Conservation (phyloP, 1,140 invertebrate species). For the Drosophila paulistorum region DNA sequence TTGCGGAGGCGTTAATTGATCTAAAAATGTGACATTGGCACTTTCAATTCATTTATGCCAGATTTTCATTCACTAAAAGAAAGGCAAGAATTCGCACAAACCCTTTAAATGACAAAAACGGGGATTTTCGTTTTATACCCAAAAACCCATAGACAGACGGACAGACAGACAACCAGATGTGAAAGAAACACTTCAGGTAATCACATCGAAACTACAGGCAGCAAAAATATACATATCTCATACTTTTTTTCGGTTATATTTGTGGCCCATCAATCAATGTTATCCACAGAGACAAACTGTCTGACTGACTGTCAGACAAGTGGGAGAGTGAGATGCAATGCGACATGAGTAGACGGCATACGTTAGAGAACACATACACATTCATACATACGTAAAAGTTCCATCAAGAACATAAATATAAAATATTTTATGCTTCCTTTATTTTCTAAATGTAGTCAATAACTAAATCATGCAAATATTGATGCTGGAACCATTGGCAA, state of each 20-base stretch:
- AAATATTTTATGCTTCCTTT: constrained; percentile 2
- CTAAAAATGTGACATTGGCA: constrained; percentile 7
- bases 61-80: constrained; percentile 1
- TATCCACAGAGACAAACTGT: constrained; percentile 37
- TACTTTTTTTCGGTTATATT: constrained; percentile 8
- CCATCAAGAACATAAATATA: background rate
- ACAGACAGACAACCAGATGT: constrained; percentile 8
- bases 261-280: constrained; percentile 66
- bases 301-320: constrained; percentile 34
- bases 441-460: background rate
- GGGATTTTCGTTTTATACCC: background rate
- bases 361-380: background rate
- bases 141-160: background rate
- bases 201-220: constrained; percentile 34
- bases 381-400: background rate
- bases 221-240: background rate
- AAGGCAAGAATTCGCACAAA: background rate
- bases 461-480: background rate
- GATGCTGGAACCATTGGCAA: no score
- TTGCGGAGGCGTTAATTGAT: constrained; percentile 28
- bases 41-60: constrained; percentile 2
- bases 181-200: constrained; percentile 32
- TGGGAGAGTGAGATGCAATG: constrained; percentile 47
- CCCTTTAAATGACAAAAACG: background rate
- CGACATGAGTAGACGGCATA: constrained; percentile 1